Base-by-base conservation (phyloP, 2,888 invertebrate species). In the Rambutsinella grinnellia region DNA sequence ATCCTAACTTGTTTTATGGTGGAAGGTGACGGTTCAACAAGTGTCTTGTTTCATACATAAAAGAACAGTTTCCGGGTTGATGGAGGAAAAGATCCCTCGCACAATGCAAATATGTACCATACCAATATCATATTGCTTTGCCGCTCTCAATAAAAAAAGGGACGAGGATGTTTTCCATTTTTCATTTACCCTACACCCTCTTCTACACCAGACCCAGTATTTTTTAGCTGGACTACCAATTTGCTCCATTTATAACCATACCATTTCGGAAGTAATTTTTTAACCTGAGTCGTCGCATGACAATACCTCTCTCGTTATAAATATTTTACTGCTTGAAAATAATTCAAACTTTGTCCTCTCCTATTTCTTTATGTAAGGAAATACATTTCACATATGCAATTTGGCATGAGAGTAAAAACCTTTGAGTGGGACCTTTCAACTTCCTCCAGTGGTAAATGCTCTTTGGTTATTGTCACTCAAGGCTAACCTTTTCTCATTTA, bases 11-110 rank as follows among this genome's bases (percentile, higher is more conserved):
- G n/a, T 36, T 5, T 2, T 58, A 5, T 60, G 21, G n/a, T n/a
- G n/a, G n/a, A n/a, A 60, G 60, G 44, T 36, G 60, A 24, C 23
- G 46, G 21, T 61, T 47, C 44, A 44, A 61, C 61, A 61, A 61
- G 61, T 61, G 61, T 61, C 47, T 44, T 61, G 26, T 61, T 61
- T 47, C 53, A 53, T 53, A 3, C 10, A 21, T 47, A 19, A 3
- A 49, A 53, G 13, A 53, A 53, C 21, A 19, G 21, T 36, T 8
- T 13, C 36, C 13, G 13, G 36, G 5, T 8, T 8, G 13, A 13
- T 8, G 13, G 36, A 5, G 13, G 36, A 13, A 36, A 36, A 36
- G 36, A 13, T 5, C 36, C 5, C 13, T 36, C 13, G 13, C 36
- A 8, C 13, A 5, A 36, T 36, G 13, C 5, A 36, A 36, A 36